Base-by-base conservation (phyloP, 2,888 invertebrate species). In the Notocelia uddmanniana region DNA sequence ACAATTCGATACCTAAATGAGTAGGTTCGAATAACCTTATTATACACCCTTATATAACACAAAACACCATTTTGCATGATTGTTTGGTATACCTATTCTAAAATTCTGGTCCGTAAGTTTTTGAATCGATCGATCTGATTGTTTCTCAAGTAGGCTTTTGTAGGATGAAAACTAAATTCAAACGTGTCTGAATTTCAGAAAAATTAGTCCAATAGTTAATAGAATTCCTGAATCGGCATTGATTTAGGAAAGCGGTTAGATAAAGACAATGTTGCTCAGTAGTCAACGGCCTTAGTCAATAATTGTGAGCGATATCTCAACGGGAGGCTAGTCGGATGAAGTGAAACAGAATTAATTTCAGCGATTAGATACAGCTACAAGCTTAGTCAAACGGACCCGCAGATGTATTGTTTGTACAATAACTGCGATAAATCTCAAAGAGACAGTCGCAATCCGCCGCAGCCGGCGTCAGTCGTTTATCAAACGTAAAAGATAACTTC, bases 381-480 rank as follows among this genome's bases (percentile, higher is more conserved):
- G 34, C 55, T 57, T 45, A 55, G 26, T 37, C 62, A 21, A 62
- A 34, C 34, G 1, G 45, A 10, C 21, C 18, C 45, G 10, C 45
- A 21, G 26, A 10, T 31, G 23, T 58, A 52, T 64, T 52, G 62
- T 31, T 26, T n/a, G 21, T 31, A 23, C 26, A 57, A 70, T 64
- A 70, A 58, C 69, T 15, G 8, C 50, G 52, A 64, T 64, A 52
- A 64, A 54, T 64, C 37, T 54, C 63, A 54, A 64, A 54, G 50
- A 50, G 52, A 64, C 64, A 54, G 21, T 23, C 64, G 23, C 52
- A 54, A 64, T 54, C 34, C 19, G 21, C 37, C 52, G 52, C 64
- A 64, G n/a, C 60, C 18, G 64, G 64, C 37, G 9, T 64, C n/a
- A 58, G 21, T 57, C 59, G 58, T 71, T 71, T 71, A 59, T 71